Conservation (phyloP, 2,888 invertebrate species). For the Nomada lathburiana region DNA sequence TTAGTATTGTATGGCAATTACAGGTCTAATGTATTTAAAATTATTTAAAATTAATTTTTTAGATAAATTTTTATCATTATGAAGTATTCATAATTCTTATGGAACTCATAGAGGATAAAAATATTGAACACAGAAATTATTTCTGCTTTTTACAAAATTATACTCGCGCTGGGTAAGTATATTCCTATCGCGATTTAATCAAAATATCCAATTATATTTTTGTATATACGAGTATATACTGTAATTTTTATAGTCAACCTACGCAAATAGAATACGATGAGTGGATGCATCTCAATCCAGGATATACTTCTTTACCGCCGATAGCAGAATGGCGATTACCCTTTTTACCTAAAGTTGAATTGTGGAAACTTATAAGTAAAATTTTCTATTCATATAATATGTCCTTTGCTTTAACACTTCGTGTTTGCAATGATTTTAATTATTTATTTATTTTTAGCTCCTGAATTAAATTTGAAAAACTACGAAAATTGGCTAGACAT, state of each 20-base stretch:
- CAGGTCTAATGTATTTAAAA: neutral
- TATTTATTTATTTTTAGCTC: slow-evolving; percentile 67
- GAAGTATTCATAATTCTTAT: slow-evolving; percentile 85
- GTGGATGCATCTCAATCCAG: slow-evolving; percentile 84
- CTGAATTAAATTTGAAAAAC: slow-evolving; percentile 85
- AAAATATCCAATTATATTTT: neutral
- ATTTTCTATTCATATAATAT: slow-evolving; percentile 1
- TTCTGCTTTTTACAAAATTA: slow-evolving; percentile 78
- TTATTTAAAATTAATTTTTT: slow-evolving; percentile 23
- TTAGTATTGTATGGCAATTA: neutral
- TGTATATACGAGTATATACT: neutral
- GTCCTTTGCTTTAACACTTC: slow-evolving; percentile 7
- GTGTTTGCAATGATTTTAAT: slow-evolving; percentile 5
- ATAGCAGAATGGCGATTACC: slow-evolving; percentile 85
- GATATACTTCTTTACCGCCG: slow-evolving; percentile 83
- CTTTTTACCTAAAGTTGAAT: slow-evolving; percentile 82
- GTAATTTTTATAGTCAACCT: slow-evolving; percentile 79
- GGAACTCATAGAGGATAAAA: slow-evolving; percentile 77
- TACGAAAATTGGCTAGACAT: slow-evolving; percentile 85
- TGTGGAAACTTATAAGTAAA: slow-evolving; percentile 84
- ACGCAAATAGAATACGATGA: slow-evolving; percentile 84
- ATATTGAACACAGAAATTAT: slow-evolving; percentile 72
- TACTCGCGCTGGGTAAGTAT: slow-evolving; percentile 72
- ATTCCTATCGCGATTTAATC: neutral
- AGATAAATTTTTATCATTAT: slow-evolving; percentile 86